Evolutionary conservation across 1,140 invertebrate species (phyloP).

Genomic region (Panagrolaimus sp.): DNA sequence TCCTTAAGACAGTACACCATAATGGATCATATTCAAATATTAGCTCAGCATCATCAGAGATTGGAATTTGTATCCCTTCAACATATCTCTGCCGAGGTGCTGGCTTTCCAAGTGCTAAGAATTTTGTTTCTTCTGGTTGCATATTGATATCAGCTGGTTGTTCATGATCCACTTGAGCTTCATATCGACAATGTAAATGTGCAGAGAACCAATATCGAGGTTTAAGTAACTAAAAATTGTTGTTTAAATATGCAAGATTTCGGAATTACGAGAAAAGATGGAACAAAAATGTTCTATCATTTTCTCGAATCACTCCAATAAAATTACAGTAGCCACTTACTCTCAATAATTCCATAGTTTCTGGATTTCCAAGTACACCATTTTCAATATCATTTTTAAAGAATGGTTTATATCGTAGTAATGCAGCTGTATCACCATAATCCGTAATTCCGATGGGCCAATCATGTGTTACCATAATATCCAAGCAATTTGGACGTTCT

Average conservation of each 20-base stretch:
- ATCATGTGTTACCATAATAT: conserved; percentile 89
- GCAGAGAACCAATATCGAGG: conserved; percentile 94
- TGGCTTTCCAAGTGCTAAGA: conserved; percentile 83
- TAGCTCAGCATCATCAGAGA: conserved; percentile 22
- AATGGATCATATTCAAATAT: conserved; percentile 38
- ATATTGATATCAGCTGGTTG: neutral
- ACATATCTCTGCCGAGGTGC: conserved; percentile 74
- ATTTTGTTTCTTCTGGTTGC: conserved; percentile 59
- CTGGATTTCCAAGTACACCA: conserved; percentile 74
- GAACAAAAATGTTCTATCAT: too few relatives aligned
- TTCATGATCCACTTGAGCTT: conserved; percentile 73
- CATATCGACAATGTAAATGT: conserved; percentile 72
- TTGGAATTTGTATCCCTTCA: conserved; percentile 26
- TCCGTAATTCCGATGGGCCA: conserved; percentile 84
- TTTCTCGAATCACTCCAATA: too few relatives aligned
- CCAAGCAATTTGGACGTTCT: conserved; percentile 63
- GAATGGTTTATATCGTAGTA: conserved; percentile 76
- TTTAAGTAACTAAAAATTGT: conserved; percentile 66
- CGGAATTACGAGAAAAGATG: too few relatives aligned
- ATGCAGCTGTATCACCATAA: conserved; percentile 71
- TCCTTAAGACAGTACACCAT: conserved; percentile 40
- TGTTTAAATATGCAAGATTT: too few relatives aligned
- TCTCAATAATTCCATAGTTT: conserved; percentile 68
- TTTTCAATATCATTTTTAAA: conserved; percentile 76
- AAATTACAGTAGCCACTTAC: too few relatives aligned